A percentile compares a stretch with the other conserved stretches of the same genome.
Evolutionary conservation across 2,113 vertebrate species (phyloP).

Genomic region (Campylomormyrus numenius): DNA sequence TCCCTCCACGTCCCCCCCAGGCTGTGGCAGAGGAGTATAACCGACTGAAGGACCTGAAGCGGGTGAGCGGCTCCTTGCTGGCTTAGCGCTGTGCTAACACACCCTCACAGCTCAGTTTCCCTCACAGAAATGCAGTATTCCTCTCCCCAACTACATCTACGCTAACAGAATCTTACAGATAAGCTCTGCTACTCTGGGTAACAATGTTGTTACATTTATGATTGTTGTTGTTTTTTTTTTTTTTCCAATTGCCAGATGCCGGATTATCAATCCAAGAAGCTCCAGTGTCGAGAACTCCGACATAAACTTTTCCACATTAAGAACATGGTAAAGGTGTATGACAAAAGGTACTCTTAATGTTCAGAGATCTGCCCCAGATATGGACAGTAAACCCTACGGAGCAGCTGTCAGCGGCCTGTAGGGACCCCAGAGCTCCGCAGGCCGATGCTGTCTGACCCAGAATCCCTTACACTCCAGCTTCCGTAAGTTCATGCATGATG

Average conservation of each 20-base stretch:
- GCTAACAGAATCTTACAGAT: neutral
- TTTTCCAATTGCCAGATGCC: constrained; percentile 46
- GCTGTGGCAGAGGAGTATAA: constrained; percentile 74
- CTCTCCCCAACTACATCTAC: neutral
- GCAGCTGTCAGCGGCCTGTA: neutral
- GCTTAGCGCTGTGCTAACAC: neutral
- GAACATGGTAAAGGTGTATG: constrained; percentile 67
- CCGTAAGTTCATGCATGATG: neutral
- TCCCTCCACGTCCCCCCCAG: constrained; percentile 40
- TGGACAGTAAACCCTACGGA: neutral
- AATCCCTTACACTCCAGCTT: neutral
- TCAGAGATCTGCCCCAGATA: neutral
- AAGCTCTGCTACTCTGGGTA: neutral
- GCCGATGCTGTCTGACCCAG: neutral
- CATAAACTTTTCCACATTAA: constrained; percentile 78
- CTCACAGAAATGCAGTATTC: neutral
- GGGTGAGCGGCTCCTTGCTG: constrained; percentile 48
- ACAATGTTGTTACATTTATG: too few relatives aligned
- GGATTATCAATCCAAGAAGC: constrained; percentile 67
- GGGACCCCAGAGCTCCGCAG: neutral
- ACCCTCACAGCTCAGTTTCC: neutral
- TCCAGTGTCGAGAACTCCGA: constrained; percentile 56
- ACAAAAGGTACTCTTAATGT: constrained; percentile 56
- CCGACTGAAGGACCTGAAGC: constrained; percentile 67
- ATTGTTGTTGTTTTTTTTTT: neutral